A percentile compares a stretch with the other conserved stretches of the same genome.
These are phyloP conservation scores for Pseudochaenichthys georgianus DNA, from an alignment of 2,797 vertebrate species.

Conservation along the genomic window DNA sequence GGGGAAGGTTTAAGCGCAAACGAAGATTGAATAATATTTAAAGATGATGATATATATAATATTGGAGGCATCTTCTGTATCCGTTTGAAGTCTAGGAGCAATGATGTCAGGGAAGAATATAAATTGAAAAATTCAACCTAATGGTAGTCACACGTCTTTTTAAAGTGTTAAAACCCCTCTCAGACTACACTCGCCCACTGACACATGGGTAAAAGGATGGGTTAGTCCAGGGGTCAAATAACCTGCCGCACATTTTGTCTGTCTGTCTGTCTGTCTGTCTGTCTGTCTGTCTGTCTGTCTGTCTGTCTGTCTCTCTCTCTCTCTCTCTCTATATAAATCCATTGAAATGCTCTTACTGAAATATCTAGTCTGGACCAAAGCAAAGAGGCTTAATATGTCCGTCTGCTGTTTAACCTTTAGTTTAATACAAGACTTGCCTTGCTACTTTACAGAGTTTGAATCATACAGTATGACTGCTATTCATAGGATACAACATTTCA, in stretches of 20 bases:
- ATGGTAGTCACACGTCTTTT: constrained; percentile 43
- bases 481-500: background rate
- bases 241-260: background rate
- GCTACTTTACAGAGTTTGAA: background rate
- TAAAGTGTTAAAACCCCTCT: constrained; percentile 49
- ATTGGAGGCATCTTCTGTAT: constrained; percentile 49
- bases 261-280: too few species aligned
- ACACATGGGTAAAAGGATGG: background rate
- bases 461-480: background rate
- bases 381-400: constrained; percentile 78
- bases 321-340: too few species aligned
- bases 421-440: constrained; percentile 30
- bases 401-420: constrained; percentile 57
- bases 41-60: constrained; percentile 50
- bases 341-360: constrained; percentile 78
- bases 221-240: background rate
- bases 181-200: background rate
- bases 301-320: too few species aligned
- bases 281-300: too few species aligned
- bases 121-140: constrained; percentile 59
- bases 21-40: constrained; percentile 53
- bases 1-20: constrained; percentile 41
- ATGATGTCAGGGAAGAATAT: constrained; percentile 31
- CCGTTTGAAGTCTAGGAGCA: constrained; percentile 56
- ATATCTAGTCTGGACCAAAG: constrained; percentile 57